phyloP scores from a whole-genome alignment of 2,113 vertebrate genomes.

The Cyanoderma ruficeps region DNA sequence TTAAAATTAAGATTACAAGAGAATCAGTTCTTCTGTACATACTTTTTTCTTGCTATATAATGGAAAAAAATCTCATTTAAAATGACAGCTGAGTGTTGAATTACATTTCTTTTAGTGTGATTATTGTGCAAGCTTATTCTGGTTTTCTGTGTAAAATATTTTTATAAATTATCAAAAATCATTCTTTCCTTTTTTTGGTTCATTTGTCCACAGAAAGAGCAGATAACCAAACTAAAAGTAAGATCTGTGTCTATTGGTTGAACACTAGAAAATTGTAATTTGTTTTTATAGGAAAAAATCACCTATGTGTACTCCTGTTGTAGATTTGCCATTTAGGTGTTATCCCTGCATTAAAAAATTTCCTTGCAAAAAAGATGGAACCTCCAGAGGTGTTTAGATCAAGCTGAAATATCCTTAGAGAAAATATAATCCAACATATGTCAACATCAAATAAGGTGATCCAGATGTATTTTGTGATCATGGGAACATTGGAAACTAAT shows the following conservation, averaged over 20 bases:
- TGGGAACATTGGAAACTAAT: neutral
- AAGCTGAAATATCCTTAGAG: neutral
- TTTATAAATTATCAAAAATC: conserved; percentile 18
- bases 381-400: neutral
- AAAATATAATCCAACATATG: neutral
- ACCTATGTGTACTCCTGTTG: neutral
- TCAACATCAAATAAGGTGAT: neutral
- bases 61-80: neutral
- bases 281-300: neutral
- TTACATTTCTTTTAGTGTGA: conserved; percentile 4
- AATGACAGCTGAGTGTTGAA: conserved; percentile 19
- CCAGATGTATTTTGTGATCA: conserved; percentile 8
- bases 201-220: conserved; percentile 22
- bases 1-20: conserved; percentile 21
- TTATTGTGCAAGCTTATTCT: conserved; percentile 2
- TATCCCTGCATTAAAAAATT: neutral
- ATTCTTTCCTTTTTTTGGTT: conserved; percentile 16
- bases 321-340: neutral
- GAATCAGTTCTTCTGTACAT: neutral
- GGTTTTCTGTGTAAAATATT: conserved; percentile 32
- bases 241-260: neutral
- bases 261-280: neutral
- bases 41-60: neutral
- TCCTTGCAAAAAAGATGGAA: neutral
- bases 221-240: neutral